Base-by-base conservation (phyloP, 1,140 invertebrate species). In the Propsilocerus akamusi region DNA sequence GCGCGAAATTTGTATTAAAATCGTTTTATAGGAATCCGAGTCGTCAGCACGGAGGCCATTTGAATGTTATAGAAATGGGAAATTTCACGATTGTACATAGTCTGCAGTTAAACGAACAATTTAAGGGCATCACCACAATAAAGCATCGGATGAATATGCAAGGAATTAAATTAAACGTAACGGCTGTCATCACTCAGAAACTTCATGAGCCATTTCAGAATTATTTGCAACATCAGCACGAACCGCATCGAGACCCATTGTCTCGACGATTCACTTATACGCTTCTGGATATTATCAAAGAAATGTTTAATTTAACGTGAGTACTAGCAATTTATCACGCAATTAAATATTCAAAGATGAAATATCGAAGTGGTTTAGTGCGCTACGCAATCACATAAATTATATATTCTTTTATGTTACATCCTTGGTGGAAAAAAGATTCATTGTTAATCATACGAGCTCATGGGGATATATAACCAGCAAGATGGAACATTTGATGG, bases 401-500 rank as follows among this genome's bases (percentile, higher is more conserved):
- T 14, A 41, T 7, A 41, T 20, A 41, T 41, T 30, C 10, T 30
- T 8, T n/a, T 30, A 8, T 30, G 10, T 3, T 30, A 8, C 28
- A 30, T 30, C 2, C 28, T 30, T 8, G 28, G 10, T 30, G 28
- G n/a, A 8, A 30, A 30, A n/a, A n/a, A 8, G 28, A 30, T 8
- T 11, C 28, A 30, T 30, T 30, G 10, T n/a, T 22, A 59, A 59
- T 51, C 57, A 66, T 5, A 72, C 69, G 0, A 65, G 66, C 48
- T 75, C 77, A 5, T 81, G 78, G 78, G 78, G 80, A 5, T 79
- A 78, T 56, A 49, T 69, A 25, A 63, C n/a, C 34, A 41, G 22
- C 14, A 70, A 22, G 77, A 81, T 61, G 77, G 77, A 2, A 68
- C 68, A 12, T 79, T 75, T 53, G 78, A 79, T 54, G 79, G 79